A percentile compares a stretch with the other conserved stretches of the same genome.
phyloP scores from a whole-genome alignment of 2,797 vertebrate species.

The Spea hammondii region DNA sequence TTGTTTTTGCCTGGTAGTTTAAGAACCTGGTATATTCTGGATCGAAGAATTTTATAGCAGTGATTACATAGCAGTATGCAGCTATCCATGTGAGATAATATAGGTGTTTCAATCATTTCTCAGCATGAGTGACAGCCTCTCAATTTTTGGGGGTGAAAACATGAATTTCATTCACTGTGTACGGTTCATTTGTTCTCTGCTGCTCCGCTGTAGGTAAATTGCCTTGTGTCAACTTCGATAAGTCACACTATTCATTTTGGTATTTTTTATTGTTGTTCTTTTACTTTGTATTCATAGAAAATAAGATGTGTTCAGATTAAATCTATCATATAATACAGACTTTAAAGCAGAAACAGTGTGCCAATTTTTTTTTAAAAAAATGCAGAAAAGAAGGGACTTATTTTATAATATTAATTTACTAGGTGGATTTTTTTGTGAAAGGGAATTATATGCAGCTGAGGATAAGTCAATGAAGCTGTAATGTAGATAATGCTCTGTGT shows the following conservation, averaged over 20 bases:
- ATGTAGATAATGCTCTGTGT: too few species aligned
- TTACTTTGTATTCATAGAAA: conserved; percentile 35
- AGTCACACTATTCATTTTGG: conserved; percentile 29
- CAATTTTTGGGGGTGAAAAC: conserved; percentile 39
- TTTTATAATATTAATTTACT: conserved; percentile 3
- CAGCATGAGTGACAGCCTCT: conserved; percentile 42
- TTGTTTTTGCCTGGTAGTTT: conserved; percentile 23
- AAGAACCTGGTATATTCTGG: conserved; percentile 3
- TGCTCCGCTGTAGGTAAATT: conserved; percentile 30
- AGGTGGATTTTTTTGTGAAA: background rate
- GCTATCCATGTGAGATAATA: conserved; percentile 45
- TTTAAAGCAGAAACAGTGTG: background rate
- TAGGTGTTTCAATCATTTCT: conserved; percentile 47
- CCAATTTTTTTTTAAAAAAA: background rate
- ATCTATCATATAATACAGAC: conserved; percentile 10
- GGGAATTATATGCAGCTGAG: too few species aligned
- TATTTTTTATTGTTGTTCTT: conserved; percentile 9
- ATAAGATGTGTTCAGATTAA: conserved; percentile 1
- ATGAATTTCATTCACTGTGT: conserved; percentile 33
- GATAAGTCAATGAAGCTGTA: too few species aligned
- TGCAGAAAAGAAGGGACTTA: background rate
- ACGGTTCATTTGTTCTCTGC: conserved; percentile 32
- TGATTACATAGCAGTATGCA: conserved; percentile 35
- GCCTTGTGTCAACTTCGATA: conserved; percentile 38
- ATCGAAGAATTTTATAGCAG: conserved; percentile 35